Evolutionary conservation across 2,113 vertebrate genomes (phyloP).

Genomic region (Chiloscyllium plagiosum): DNA sequence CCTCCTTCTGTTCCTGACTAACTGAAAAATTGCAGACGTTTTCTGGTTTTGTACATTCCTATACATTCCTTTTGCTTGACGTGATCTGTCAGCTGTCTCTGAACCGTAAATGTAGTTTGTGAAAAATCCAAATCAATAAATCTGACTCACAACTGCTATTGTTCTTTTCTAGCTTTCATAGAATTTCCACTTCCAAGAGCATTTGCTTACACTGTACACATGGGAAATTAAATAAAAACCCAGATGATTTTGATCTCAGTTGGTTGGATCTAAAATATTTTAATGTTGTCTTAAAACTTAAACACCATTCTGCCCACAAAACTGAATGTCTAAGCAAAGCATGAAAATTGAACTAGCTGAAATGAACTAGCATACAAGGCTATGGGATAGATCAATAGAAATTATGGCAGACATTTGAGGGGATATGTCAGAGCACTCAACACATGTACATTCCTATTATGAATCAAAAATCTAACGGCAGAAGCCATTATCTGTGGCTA

Average conservation of each 20-base stretch:
- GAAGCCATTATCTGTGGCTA: too few species aligned
- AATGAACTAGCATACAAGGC: too few species aligned
- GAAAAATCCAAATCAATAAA: neutral
- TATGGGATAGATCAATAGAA: too few species aligned
- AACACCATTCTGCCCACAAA: neutral
- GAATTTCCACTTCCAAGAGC: neutral
- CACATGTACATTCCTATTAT: too few species aligned
- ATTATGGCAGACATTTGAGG: too few species aligned
- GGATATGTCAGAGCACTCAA: too few species aligned
- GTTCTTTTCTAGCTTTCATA: neutral
- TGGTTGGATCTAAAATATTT: neutral
- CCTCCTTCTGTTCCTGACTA: too few species aligned
- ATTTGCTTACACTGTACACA: neutral
- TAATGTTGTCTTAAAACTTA: neutral
- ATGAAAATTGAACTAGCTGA: too few species aligned
- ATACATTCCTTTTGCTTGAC: neutral
- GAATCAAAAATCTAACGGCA: too few species aligned
- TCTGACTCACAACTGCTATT: neutral
- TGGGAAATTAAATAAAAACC: neutral
- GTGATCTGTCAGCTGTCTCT: neutral
- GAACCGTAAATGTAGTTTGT: neutral
- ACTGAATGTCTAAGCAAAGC: too few species aligned
- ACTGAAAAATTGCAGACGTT: neutral
- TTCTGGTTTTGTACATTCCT: neutral
- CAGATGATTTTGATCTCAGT: neutral